phyloP scores from a whole-genome alignment of 1,140 invertebrate species.

The Choristoneura fumiferana region DNA sequence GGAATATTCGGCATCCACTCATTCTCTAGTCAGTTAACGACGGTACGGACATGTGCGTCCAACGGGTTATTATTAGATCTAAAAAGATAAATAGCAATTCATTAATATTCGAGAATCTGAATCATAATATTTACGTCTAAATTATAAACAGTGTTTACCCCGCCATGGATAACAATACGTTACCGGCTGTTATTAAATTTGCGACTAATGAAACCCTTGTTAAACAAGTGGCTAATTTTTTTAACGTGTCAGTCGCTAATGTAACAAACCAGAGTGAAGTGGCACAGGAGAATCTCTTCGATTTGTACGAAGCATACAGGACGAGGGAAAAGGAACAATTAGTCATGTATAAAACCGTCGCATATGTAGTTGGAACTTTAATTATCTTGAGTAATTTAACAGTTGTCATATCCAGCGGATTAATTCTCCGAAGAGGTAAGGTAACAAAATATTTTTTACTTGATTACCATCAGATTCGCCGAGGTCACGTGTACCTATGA shows the following conservation, averaged over 20 bases:
- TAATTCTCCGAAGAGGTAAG: conserved; percentile 79
- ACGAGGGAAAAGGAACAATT: conserved; percentile 51
- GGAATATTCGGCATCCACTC: conserved; percentile 44
- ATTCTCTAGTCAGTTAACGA: conserved; percentile 38
- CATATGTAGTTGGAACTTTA: conserved; percentile 68
- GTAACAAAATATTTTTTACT: conserved; percentile 8
- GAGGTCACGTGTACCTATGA: neutral
- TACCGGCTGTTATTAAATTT: conserved; percentile 8
- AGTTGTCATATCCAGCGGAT: conserved; percentile 79
- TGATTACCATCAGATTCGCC: neutral
- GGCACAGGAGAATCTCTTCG: conserved; percentile 31
- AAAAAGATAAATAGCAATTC: conserved; percentile 10
- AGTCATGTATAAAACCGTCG: conserved; percentile 42
- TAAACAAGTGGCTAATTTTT: conserved; percentile 22
- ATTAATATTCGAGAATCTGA: neutral
- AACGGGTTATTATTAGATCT: conserved; percentile 2
- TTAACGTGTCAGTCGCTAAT: conserved; percentile 24
- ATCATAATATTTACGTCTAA: neutral
- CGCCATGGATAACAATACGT: conserved; percentile 15
- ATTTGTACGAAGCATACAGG: conserved; percentile 49
- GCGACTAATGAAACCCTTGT: conserved; percentile 23
- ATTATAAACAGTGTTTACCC: neutral
- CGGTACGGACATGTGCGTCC: conserved; percentile 43
- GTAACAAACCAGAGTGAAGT: conserved; percentile 40
- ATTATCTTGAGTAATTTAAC: conserved; percentile 78